Evolutionary conservation across 2,888 invertebrate genomes (phyloP), one percentile per base, ranked within the genome.

Genomic region (Drosophila gaucha): DNA sequence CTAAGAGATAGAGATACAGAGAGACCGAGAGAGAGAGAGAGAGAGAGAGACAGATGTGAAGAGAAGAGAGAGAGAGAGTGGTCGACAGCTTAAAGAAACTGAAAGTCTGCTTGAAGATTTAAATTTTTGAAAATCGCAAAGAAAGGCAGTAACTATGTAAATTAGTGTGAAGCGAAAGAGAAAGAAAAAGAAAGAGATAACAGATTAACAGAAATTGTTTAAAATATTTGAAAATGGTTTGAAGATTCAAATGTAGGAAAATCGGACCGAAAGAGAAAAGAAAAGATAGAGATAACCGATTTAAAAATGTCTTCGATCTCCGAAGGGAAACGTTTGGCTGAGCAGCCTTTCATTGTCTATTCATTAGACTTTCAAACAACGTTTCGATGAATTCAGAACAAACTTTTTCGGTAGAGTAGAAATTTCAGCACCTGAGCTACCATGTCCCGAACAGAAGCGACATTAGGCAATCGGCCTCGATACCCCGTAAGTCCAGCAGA

Each of bases 321-420:
- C n/a, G n/a, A n/a, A n/a, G n/a, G n/a, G n/a, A 28, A 10, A 10
- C 3, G 10, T 28, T 9, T 10, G 10, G 2, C 9, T 10, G 28
- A 41, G 41, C 41, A 41, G 41, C 10, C 41, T 3, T 14, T 18
- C 26, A 3, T 6, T 26, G 41, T 26, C 24, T 6, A 16, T 6
- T 41, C 41, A 41, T 41, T 16, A 41, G 41, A 16, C 10, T 41
- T 41, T 41, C 14, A n/a, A 26, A 41, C 3, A 16, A 35, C 6
- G 16, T 26, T 24, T 41, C 14, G 24, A 41, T 41, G 14, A 41
- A 41, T 14, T 33, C 1, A 8, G 8, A 18, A 38, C 2, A 33
- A 46, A 38, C 14, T 16, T 65, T 72, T 66, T 51, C 28, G 41
- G 50, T 24, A 6, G 28, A 14, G 20, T 47, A 33, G 10, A 56